phyloP scores from a whole-genome alignment of 2,797 vertebrate species.

The Lacerta bilineata region DNA sequence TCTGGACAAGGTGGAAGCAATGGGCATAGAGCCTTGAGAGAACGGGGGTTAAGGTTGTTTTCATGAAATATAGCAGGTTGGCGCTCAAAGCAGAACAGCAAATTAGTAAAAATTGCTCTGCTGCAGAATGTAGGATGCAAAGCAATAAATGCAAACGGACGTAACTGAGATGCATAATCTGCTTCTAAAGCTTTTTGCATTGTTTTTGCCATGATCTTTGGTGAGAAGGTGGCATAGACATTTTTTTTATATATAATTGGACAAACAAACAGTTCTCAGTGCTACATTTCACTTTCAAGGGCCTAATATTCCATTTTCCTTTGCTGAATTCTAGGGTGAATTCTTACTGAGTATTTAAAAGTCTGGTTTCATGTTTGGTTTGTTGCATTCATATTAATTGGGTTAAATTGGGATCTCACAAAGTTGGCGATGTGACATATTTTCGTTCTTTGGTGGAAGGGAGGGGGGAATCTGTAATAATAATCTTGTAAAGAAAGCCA shows the following conservation, averaged over 20 bases:
- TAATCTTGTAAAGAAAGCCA: constrained; percentile 36
- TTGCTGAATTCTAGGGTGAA: neutral
- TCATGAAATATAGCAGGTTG: no score
- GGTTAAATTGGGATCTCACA: constrained; percentile 9
- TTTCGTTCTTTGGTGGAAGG: constrained; percentile 8
- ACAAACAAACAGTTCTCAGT: neutral
- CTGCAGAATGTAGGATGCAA: neutral
- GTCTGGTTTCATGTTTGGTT: neutral
- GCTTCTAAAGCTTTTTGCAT: no score
- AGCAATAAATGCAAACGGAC: neutral
- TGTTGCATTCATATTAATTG: constrained; percentile 25
- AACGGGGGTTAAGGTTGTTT: no score
- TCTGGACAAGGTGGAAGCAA: no score
- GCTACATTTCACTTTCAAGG: neutral
- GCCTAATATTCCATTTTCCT: neutral
- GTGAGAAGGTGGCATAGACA: no score
- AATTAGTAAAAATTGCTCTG: neutral
- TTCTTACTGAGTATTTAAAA: neutral
- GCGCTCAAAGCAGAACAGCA: neutral
- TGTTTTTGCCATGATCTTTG: no score
- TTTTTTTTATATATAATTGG: no score
- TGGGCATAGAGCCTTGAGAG: no score
- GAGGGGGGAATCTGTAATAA: constrained; percentile 20
- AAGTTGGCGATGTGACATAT: neutral
- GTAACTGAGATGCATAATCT: no score